Evolutionary conservation across 2,113 vertebrate genomes (phyloP).

Genomic region (Herpetotheres cachinnans): DNA sequence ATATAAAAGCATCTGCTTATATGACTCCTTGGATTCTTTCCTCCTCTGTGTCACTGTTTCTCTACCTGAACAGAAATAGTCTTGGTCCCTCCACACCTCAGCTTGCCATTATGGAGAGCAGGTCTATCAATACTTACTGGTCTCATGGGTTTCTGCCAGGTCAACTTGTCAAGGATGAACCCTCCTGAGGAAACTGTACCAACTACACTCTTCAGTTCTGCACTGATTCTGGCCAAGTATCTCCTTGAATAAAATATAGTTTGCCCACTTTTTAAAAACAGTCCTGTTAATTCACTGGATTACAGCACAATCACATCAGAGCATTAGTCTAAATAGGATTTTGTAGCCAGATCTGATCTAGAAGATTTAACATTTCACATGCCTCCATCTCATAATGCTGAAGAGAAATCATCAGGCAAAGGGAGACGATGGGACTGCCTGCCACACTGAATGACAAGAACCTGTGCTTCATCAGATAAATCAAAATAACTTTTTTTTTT

Average conservation of each 20-base stretch:
- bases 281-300: constrained; percentile 17
- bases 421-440: background rate
- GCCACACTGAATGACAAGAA: background rate
- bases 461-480: background rate
- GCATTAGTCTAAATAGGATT: constrained; percentile 25
- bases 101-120: background rate
- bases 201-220: background rate
- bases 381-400: background rate
- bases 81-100: background rate
- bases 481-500: background rate
- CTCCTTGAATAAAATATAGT: background rate
- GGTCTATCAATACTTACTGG: background rate
- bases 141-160: background rate
- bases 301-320: constrained; percentile 13
- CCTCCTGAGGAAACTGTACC: background rate
- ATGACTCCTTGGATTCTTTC: background rate
- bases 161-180: background rate
- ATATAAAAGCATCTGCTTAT: background rate
- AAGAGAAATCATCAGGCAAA: background rate
- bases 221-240: background rate
- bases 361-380: background rate
- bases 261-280: background rate
- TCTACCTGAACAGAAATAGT: background rate
- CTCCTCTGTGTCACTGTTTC: background rate
- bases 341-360: background rate